Evolutionary conservation across 2,113 vertebrate species (phyloP).

Genomic region (Lates calcarifer): DNA sequence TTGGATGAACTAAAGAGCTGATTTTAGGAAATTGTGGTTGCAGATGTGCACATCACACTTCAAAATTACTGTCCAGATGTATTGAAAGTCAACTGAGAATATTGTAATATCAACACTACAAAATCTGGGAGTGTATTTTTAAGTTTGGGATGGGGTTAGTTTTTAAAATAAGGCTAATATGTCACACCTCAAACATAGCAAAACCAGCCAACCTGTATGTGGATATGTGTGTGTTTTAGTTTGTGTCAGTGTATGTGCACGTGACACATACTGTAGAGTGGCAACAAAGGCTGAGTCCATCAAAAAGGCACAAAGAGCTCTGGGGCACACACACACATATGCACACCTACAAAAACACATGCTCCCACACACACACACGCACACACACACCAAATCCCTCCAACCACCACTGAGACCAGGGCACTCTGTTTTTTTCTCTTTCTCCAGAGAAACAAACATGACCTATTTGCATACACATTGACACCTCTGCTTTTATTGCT

Average conservation of each 20-base stretch:
- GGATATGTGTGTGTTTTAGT: background rate
- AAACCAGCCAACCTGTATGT: constrained; percentile 18
- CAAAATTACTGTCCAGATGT: background rate
- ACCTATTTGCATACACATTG: constrained; percentile 5
- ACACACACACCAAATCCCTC: constrained; percentile 40
- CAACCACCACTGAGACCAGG: constrained; percentile 23
- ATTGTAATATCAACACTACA: background rate
- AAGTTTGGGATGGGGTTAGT: background rate
- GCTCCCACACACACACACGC: constrained; percentile 24
- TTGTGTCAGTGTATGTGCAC: constrained; percentile 22
- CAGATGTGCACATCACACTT: background rate
- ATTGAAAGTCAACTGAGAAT: background rate
- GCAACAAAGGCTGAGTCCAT: constrained; percentile 69
- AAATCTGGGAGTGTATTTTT: background rate
- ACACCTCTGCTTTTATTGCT: constrained; percentile 12
- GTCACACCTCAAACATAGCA: background rate
- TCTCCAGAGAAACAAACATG: constrained; percentile 23
- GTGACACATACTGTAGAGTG: constrained; percentile 61
- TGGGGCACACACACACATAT: constrained; percentile 34
- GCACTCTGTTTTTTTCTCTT: constrained; percentile 56
- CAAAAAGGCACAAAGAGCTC: constrained; percentile 69
- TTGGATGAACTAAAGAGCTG: background rate
- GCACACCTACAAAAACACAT: constrained; percentile 9
- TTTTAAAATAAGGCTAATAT: background rate
- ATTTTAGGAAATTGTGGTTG: background rate